Percentiles rank a stretch among this genome's conserved stretches.
These are phyloP conservation scores for Serrognathus titanus DNA, from an alignment of 2,888 invertebrate species.

Conservation along the genomic window DNA sequence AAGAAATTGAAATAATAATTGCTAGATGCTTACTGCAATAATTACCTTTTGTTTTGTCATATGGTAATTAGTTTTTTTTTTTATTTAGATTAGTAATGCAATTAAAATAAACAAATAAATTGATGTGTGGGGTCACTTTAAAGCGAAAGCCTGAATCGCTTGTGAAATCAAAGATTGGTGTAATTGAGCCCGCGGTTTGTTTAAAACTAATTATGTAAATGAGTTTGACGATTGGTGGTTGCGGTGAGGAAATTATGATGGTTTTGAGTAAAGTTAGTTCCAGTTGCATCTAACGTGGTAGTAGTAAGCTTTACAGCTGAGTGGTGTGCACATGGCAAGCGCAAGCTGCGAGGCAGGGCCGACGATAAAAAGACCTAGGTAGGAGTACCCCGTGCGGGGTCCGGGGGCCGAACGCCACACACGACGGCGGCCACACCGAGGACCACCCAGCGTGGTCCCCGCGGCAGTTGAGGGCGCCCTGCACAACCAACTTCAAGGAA, in stretches of 20 bases:
- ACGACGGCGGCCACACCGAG: constrained; percentile 49
- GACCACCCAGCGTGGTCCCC: constrained; percentile 46
- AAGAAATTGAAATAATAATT: no score
- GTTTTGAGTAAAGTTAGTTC: constrained; percentile 4
- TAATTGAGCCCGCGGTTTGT: no score
- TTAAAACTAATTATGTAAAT: neutral
- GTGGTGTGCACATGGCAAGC: constrained; percentile 28
- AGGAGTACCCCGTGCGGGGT: constrained; percentile 28
- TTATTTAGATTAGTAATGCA: no score
- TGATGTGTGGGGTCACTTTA: no score
- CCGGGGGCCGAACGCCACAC: constrained; percentile 42
- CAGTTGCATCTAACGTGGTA: constrained; percentile 3
- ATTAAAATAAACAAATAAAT: no score
- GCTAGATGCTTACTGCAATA: no score
- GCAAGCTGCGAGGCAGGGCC: constrained; percentile 28
- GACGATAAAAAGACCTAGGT: constrained; percentile 29
- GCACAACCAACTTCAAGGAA: constrained; percentile 28
- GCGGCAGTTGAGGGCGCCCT: constrained; percentile 28
- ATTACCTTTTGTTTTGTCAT: no score
- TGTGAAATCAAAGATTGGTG: no score
- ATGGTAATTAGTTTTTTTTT: no score
- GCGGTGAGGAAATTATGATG: constrained; percentile 3
- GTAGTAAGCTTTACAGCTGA: constrained; percentile 6
- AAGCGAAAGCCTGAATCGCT: no score
- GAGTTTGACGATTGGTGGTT: neutral